Base-by-base conservation (phyloP, 2,888 invertebrate genomes). In the Agrotis exclamationis region DNA sequence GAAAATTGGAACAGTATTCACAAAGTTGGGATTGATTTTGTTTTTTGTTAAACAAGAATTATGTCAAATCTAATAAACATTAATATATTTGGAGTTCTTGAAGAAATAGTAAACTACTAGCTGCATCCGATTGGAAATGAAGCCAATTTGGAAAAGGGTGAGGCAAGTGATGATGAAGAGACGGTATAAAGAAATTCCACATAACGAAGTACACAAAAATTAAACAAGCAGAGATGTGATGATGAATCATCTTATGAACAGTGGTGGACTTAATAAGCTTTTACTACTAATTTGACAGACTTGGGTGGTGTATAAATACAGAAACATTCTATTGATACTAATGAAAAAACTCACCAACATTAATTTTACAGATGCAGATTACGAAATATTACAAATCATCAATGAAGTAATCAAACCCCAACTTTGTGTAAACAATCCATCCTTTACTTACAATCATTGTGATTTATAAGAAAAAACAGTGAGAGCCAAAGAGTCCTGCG, bases 401-500 rank as follows among this genome's bases (percentile, higher is more conserved):
- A 50, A 64, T 51, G 18, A 33, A 24, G 18, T 18, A 44, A 64
- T 60, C 63, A 63, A 79, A 75, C 54, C 79, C 86, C 85, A 87
- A 89, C 86, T 87, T 83, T 79, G 81, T 71, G 65, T 44, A 74
- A 82, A 82, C 82, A 64, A 76, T 81, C 79, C 77, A 72, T 53
- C 22, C 65, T 74, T 74, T 70, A 76, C 83, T 73, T 78, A 72
- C 76, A 76, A 74, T 79, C 70, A 78, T 74, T 85, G 79, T 76
- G 85, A 82, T 80, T 39, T 39, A 85, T 66, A 77, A 80, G 78
- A 74, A 82, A n/a, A 74, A 76, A 78, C 73, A 66, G 84, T 85
- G 89, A 89, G 90, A 91, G 90, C 90, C 85, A 89, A 93, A 91
- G 91, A 91, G 86, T 91, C 86, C 85, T 88, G 94, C 92, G 88